These are phyloP conservation scores for Physocephala rufipes DNA, from an alignment of 2,888 invertebrate genomes.

Conservation along the genomic window DNA sequence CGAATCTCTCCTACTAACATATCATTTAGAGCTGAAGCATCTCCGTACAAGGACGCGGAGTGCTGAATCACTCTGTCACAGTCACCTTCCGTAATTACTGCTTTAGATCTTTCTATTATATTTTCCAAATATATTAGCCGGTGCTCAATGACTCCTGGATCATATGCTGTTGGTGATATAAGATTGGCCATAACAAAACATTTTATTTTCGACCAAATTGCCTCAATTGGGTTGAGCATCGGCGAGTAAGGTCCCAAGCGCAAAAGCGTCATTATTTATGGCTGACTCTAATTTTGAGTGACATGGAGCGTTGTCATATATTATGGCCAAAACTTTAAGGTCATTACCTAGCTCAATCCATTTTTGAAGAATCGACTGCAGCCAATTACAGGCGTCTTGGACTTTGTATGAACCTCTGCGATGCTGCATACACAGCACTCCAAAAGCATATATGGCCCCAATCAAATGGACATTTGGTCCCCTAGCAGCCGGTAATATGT, in stretches of 20 bases:
- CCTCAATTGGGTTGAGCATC: conserved; percentile 8
- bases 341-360: conserved; percentile 17
- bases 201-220: conserved; percentile 21
- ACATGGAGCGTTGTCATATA: conserved; percentile 8
- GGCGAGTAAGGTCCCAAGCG: conserved; percentile 20
- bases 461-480: conserved; percentile 36
- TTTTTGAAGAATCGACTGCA: not conserved
- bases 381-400: not conserved
- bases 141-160: conserved; percentile 26
- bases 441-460: conserved; percentile 28
- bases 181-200: conserved; percentile 21
- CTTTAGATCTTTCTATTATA: conserved; percentile 16
- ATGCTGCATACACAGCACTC: conserved; percentile 13
- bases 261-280: conserved; percentile 4
- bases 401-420: not conserved
- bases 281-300: conserved; percentile 13
- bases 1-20: too few species aligned
- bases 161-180: conserved; percentile 9
- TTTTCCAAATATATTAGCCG: conserved; percentile 20
- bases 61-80: too few species aligned
- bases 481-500: too few species aligned
- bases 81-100: not conserved
- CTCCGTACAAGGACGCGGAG: too few species aligned
- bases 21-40: too few species aligned
- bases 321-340: not conserved